Percentiles rank a stretch among this genome's conserved stretches.
Evolutionary conservation across 2,797 vertebrate species (phyloP).

Genomic region (Muscicapa comitata): DNA sequence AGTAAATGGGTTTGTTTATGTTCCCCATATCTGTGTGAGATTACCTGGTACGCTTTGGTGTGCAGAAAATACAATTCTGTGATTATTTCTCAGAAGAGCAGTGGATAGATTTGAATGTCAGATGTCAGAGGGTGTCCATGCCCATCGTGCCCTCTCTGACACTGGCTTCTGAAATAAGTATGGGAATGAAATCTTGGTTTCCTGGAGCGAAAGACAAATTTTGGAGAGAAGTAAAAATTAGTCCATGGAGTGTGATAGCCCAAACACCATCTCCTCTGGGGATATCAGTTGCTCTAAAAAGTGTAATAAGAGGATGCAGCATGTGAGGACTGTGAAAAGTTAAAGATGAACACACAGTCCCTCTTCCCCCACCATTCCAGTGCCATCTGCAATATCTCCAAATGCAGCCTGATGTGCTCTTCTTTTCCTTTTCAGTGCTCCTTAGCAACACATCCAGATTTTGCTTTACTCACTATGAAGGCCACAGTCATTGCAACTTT

Average conservation of each 20-base stretch:
- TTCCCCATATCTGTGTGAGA: not conserved
- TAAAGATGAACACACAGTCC: not conserved
- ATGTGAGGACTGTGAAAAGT: not conserved
- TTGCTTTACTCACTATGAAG: conserved; percentile 72
- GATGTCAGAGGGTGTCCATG: not conserved
- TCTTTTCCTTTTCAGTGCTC: conserved; percentile 65
- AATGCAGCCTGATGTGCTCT: not conserved
- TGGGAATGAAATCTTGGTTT: not conserved
- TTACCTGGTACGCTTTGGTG: not conserved
- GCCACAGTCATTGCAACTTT: conserved; percentile 59
- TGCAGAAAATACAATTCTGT: not conserved
- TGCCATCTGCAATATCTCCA: not conserved
- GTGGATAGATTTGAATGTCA: not conserved
- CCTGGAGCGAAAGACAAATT: not conserved
- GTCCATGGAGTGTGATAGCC: not conserved
- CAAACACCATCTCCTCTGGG: not conserved
- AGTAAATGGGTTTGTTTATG: not conserved
- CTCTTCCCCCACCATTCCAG: not conserved
- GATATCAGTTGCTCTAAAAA: not conserved
- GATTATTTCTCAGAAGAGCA: not conserved
- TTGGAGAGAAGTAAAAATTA: not conserved
- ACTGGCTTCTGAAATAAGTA: not conserved
- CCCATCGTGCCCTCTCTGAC: not conserved
- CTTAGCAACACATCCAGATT: conserved; percentile 2
- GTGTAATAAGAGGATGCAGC: not conserved